Evolutionary conservation across 2,113 vertebrate species (phyloP).

Genomic region (Gorilla gorilla): DNA sequence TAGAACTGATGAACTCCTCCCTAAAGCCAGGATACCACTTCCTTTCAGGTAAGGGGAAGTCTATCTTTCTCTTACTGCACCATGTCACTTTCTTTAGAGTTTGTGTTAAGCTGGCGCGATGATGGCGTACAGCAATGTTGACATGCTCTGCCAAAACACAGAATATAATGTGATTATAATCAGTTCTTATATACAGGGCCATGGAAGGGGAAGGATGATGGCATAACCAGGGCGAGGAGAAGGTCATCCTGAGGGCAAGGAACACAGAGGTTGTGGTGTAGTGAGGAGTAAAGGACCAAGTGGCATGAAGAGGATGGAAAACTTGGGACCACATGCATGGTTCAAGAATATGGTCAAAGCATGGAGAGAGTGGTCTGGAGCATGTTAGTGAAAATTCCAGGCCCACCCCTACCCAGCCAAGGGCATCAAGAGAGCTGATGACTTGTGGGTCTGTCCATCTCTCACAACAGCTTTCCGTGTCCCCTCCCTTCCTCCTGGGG

Average conservation of each 20-base stretch:
- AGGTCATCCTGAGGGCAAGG: background rate
- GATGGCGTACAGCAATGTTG: background rate
- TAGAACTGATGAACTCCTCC: background rate
- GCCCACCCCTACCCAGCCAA: accelerated
- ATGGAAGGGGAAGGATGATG: accelerated
- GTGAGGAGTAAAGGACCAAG: background rate
- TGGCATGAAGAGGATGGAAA: too few relatives aligned
- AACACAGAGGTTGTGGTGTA: background rate
- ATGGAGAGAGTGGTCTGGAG: background rate
- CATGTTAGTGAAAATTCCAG: accelerated
- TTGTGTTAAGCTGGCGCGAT: background rate
- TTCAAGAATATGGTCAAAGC: background rate
- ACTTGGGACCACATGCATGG: background rate
- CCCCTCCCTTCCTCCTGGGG: background rate
- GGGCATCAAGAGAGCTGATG: background rate
- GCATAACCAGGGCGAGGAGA: background rate
- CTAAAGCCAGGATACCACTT: background rate
- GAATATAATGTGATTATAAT: background rate
- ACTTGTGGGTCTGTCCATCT: accelerated
- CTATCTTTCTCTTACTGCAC: background rate
- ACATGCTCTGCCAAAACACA: background rate
- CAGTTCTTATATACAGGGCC: background rate
- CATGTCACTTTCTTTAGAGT: background rate
- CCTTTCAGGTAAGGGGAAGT: background rate
- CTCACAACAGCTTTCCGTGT: accelerated